Base-by-base conservation (phyloP, 92 coral and sea anemone species). In the Porites evermanni region DNA sequence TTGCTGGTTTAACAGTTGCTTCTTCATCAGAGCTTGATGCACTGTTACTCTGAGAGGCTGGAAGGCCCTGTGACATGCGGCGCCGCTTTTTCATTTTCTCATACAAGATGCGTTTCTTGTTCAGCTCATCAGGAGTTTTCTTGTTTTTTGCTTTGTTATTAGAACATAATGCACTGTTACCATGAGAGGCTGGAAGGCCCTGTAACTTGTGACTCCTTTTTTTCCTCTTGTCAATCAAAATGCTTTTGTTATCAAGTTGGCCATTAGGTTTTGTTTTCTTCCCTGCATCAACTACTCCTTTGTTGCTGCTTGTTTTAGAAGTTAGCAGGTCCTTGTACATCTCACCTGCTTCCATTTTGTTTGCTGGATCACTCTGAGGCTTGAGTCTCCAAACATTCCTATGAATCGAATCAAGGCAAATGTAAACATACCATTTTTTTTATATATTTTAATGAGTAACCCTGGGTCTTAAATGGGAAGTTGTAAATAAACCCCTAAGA, bases 21-120 rank as follows among this genome's bases (percentile, higher is more conserved):
- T 71, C 78, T 17, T 82, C 70, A 59, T 69, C 85, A 54, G 64
- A 24, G 64, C 77, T 81, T 7, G 85, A 21, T 26, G 81, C 9
- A 10, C 64, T 73, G 51, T 7, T n/a, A 18, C 67, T 87, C 53
- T 89, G 89, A 51, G 91, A 75, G 19, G 63, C 16, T 84, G 95
- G 88, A 81, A 84, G 84, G 4, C 91, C 98, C 63, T 89, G 89
- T 50, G 95, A 91, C 84, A 74, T 84, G 58, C 95, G 65, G 9
- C 92, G 90, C 8, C 70, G 81, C 76, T 89, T 84, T 72, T 84
- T 29, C 20, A 58, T 75, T 21, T 17, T 75, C 2, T 75, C 65
- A 21, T n/a, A 1, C 51, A 75, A 53, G 56, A 75, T 21, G 66
- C 65, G 8, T 59, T 11, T 75, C 14, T 72, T 38, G 7, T 5